Conservation (phyloP, 2,888 invertebrate species). For the Tinea trinotella region DNA sequence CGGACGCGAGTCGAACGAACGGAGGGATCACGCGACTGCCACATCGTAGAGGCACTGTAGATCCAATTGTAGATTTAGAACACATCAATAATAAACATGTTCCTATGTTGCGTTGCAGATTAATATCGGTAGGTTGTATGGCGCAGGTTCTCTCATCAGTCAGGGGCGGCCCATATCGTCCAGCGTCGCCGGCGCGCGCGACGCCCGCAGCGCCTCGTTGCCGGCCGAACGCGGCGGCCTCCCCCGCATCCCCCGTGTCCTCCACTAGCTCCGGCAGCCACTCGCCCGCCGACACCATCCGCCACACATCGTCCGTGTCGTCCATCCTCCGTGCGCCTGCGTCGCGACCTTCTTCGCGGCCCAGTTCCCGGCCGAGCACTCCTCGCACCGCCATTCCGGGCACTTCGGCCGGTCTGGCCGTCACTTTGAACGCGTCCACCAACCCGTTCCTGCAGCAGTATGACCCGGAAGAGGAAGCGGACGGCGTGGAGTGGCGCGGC, state of each 20-base stretch:
- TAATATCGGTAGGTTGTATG: not conserved
- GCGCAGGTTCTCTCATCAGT: constrained; percentile 78
- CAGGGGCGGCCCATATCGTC: constrained; percentile 81
- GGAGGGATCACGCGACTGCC: not conserved
- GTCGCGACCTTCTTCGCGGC: constrained; percentile 29
- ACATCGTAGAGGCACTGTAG: not conserved
- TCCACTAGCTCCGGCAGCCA: constrained; percentile 88
- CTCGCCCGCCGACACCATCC: constrained; percentile 84
- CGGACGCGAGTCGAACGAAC: not conserved
- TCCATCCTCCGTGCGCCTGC: constrained; percentile 62
- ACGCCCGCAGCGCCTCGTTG: constrained; percentile 26
- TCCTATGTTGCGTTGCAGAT: not conserved
- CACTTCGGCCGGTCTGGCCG: constrained; percentile 75
- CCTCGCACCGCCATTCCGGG: constrained; percentile 65
- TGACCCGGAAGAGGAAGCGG: constrained; percentile 55
- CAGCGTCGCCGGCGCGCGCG: constrained; percentile 78
- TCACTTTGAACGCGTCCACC: constrained; percentile 72
- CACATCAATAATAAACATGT: not conserved
- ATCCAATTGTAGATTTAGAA: not conserved
- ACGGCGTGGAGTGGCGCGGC: constrained; percentile 56
- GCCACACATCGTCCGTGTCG: constrained; percentile 71
- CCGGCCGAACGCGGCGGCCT: constrained; percentile 45
- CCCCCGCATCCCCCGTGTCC: constrained; percentile 82
- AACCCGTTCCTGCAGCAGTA: constrained; percentile 75
- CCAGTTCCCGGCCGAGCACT: constrained; percentile 41